Percentiles rank a stretch among this genome's conserved stretches.
Evolutionary conservation across 2,113 vertebrate genomes (phyloP).

Genomic region (Cololabis saira): DNA sequence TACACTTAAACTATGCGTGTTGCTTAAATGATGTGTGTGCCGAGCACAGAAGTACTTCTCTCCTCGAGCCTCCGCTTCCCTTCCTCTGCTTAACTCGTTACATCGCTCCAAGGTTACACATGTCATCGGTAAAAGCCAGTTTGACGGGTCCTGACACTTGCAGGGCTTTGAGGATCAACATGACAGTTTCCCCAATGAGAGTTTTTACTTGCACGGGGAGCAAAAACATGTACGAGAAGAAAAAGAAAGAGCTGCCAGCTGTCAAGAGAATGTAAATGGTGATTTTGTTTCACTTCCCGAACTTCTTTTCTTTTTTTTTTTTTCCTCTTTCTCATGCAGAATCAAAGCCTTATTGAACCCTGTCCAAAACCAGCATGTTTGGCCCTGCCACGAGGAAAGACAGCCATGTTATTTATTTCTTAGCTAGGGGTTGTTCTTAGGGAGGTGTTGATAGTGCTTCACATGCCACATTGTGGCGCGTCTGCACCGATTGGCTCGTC

Average conservation of each 20-base stretch:
- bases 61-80: no score
- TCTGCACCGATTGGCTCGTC: constrained; percentile 41
- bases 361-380: constrained; percentile 92
- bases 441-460: constrained; percentile 77
- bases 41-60: no score
- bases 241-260: constrained; percentile 80
- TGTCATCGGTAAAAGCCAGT: constrained; percentile 67
- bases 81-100: constrained; percentile 37
- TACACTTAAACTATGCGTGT: no score
- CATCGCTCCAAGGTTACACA: constrained; percentile 67
- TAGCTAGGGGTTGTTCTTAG: constrained; percentile 78
- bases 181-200: constrained; percentile 81
- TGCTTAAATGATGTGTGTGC: no score
- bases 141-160: constrained; percentile 78
- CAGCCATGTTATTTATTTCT: constrained; percentile 80
- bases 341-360: constrained; percentile 88
- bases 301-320: no score
- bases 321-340: constrained; percentile 79
- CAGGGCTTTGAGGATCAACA: constrained; percentile 51
- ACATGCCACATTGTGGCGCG: constrained; percentile 56
- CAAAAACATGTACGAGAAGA: constrained; percentile 75
- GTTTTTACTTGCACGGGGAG: constrained; percentile 77
- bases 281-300: constrained; percentile 84
- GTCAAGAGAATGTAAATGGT: constrained; percentile 67
- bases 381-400: constrained; percentile 86